phyloP scores from a whole-genome alignment of 2,888 invertebrate genomes.

The Trissonchulus latispiculum region DNA sequence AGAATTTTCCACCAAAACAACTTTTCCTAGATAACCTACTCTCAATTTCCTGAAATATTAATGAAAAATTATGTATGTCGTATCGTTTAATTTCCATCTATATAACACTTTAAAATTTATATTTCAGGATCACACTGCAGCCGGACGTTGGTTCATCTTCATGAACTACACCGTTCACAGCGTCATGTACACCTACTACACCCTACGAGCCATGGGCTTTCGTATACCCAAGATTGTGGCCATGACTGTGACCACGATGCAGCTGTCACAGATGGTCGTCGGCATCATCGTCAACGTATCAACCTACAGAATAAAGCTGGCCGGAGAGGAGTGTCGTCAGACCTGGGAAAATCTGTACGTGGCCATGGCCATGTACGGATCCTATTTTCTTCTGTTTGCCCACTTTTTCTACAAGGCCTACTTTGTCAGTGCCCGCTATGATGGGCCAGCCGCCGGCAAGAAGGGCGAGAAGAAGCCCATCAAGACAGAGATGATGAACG shows the following conservation, averaged over 20 bases:
- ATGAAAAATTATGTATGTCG: too few relatives aligned
- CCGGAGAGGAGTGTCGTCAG: conserved; percentile 44
- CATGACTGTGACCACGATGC: conserved; percentile 48
- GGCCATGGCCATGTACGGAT: conserved; percentile 41
- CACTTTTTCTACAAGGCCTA: conserved; percentile 32
- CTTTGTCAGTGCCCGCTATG: conserved; percentile 17
- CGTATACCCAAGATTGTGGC: conserved; percentile 42
- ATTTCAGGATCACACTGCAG: conserved; percentile 40
- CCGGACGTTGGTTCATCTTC: conserved; percentile 44
- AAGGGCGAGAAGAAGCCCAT: neutral
- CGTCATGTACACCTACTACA: conserved; percentile 51
- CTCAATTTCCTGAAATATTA: too few relatives aligned
- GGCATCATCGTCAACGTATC: conserved; percentile 43
- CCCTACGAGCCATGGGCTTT: conserved; percentile 46
- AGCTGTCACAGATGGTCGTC: conserved; percentile 46
- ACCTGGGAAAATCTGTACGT: conserved; percentile 47
- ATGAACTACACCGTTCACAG: conserved; percentile 52
- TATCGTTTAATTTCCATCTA: too few relatives aligned
- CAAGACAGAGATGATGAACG: neutral
- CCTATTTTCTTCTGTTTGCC: conserved; percentile 44
- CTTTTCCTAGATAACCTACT: too few relatives aligned
- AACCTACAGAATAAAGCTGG: conserved; percentile 36
- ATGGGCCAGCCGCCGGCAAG: too few relatives aligned
- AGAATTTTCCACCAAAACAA: too few relatives aligned
- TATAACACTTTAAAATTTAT: too few relatives aligned